These are phyloP conservation scores for Latrodectus hesperus DNA, from an alignment of 2,888 invertebrate species.

Conservation along the genomic window DNA sequence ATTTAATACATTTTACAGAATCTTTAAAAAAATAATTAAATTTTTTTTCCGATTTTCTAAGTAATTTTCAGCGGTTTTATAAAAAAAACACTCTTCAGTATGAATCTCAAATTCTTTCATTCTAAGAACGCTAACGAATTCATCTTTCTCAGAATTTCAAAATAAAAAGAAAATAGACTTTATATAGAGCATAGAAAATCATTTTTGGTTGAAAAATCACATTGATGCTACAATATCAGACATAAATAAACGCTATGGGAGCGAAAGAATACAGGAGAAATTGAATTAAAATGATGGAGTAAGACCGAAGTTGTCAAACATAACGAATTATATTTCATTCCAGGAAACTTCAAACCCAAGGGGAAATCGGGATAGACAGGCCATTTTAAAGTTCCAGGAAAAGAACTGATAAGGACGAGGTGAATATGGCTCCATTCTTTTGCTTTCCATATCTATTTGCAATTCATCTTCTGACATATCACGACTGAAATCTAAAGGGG, in stretches of 20 bases:
- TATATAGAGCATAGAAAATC: too few relatives aligned
- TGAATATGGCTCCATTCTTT: neutral
- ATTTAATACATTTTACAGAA: too few relatives aligned
- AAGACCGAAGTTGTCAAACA: conserved; percentile 1
- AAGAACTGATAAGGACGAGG: neutral
- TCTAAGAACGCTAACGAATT: too few relatives aligned
- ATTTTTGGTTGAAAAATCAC: neutral
- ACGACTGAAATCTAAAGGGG: neutral
- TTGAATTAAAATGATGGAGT: neutral
- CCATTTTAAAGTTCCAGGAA: conserved; percentile 1
- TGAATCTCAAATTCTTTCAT: too few relatives aligned
- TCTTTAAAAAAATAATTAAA: too few relatives aligned
- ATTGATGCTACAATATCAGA: neutral
- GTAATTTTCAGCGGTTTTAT: too few relatives aligned
- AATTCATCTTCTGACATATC: neutral
- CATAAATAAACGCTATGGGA: neutral
- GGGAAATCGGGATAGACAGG: neutral
- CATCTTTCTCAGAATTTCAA: too few relatives aligned
- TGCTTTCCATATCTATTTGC: neutral
- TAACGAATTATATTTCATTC: conserved; percentile 16
- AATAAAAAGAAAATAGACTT: too few relatives aligned
- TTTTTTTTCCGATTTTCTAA: too few relatives aligned
- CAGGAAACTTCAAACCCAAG: neutral
- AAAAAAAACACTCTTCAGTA: too few relatives aligned
- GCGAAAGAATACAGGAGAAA: neutral